Evolutionary conservation across 2,888 invertebrate genomes (phyloP).

Genomic region (Syritta pipiens): DNA sequence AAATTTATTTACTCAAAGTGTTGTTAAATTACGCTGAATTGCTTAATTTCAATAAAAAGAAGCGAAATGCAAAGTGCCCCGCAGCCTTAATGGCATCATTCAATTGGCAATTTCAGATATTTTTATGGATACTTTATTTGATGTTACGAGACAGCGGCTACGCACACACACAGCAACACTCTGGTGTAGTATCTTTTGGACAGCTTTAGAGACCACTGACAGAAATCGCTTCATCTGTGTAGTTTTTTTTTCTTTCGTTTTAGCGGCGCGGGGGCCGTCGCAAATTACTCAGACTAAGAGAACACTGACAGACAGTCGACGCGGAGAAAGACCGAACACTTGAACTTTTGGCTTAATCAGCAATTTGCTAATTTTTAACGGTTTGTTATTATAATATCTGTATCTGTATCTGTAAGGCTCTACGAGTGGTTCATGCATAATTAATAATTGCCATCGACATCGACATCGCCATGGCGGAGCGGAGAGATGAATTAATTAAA

Average conservation of each 20-base stretch:
- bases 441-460: no score
- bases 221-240: constrained; percentile 42
- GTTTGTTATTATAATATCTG: constrained; percentile 49
- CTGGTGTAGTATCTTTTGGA: constrained; percentile 18
- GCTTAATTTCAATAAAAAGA: constrained; percentile 77
- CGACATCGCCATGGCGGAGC: constrained; percentile 7
- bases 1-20: constrained; percentile 78
- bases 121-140: constrained; percentile 75
- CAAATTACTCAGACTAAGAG: constrained; percentile 37
- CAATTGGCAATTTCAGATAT: constrained; percentile 77
- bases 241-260: neutral
- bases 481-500: constrained; percentile 59
- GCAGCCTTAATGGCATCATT: constrained; percentile 75
- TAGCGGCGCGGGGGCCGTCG: constrained; percentile 18
- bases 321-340: constrained; percentile 10
- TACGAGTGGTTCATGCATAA: constrained; percentile 2
- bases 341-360: constrained; percentile 47
- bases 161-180: constrained; percentile 10
- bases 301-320: constrained; percentile 21
- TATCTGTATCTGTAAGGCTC: neutral
- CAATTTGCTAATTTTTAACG: constrained; percentile 59
- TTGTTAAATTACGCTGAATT: constrained; percentile 78
- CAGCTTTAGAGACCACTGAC: constrained; percentile 37
- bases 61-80: constrained; percentile 71
- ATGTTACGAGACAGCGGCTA: constrained; percentile 64